Percentiles rank a stretch among this genome's conserved stretches.
Conservation (phyloP, 2,113 vertebrate genomes). For the Gobius niger region DNA sequence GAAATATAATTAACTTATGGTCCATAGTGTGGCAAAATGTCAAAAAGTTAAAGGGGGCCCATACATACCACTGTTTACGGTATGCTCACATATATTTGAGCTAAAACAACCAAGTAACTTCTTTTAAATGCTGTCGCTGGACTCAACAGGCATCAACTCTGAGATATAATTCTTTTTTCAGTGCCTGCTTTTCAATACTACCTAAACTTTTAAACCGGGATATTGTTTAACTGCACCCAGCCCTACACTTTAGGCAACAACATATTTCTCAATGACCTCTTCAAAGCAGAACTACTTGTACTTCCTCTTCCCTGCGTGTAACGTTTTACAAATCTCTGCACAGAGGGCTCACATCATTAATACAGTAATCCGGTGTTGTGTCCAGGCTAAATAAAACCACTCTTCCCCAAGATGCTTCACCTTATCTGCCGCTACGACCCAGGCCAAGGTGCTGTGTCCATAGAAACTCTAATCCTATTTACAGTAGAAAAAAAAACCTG, state of each 20-base stretch:
- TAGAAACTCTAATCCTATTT: slow-evolving; percentile 70
- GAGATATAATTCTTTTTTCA: too few relatives aligned
- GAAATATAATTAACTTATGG: too few relatives aligned
- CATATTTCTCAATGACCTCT: slow-evolving; percentile 30
- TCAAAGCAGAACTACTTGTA: slow-evolving; percentile 28
- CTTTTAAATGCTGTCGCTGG: too few relatives aligned
- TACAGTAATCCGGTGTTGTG: background rate
- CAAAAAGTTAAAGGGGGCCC: too few relatives aligned
- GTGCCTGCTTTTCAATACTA: too few relatives aligned
- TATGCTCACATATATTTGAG: too few relatives aligned
- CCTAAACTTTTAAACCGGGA: too few relatives aligned
- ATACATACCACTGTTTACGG: too few relatives aligned
- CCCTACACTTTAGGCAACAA: background rate
- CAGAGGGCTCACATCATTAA: background rate
- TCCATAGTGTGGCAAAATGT: too few relatives aligned
- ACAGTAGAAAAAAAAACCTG: slow-evolving; percentile 24
- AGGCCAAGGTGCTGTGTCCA: slow-evolving; percentile 34
- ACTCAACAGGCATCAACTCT: too few relatives aligned
- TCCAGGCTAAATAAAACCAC: background rate
- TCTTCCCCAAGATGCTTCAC: slow-evolving; percentile 30
- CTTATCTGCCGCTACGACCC: slow-evolving; percentile 9
- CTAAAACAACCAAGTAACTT: too few relatives aligned
- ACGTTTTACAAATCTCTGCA: background rate
- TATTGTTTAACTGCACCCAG: too few relatives aligned
- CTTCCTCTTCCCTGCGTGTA: slow-evolving; percentile 22